Conservation (phyloP, 2,113 vertebrate genomes). For the Isichthys henryi region DNA sequence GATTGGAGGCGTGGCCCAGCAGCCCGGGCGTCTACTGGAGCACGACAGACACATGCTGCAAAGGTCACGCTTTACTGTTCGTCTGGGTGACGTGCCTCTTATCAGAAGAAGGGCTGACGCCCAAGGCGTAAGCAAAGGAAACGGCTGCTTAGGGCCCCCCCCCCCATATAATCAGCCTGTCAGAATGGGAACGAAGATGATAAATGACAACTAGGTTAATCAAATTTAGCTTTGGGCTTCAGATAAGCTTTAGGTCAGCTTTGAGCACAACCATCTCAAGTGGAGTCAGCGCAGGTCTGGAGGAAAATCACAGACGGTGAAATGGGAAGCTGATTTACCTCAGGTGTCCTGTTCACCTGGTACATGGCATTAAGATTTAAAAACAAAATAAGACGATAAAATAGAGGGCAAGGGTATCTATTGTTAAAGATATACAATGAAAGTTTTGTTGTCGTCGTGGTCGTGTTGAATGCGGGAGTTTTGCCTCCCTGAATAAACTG, state of each 20-base stretch:
- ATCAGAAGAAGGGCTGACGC: not conserved
- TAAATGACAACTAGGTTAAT: not conserved
- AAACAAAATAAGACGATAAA: not conserved
- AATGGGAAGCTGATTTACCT: not conserved
- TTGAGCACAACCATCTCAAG: not conserved
- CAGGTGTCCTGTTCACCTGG: not conserved
- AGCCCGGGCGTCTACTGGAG: not conserved
- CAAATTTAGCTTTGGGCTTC: not conserved
- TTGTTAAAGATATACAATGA: not conserved
- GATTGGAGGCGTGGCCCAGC: not conserved
- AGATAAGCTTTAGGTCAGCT: not conserved
- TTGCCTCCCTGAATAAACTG: not conserved
- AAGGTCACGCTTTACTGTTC: not conserved
- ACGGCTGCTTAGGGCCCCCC: not conserved
- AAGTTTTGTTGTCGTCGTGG: not conserved
- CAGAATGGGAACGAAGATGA: not conserved
- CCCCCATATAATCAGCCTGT: not conserved
- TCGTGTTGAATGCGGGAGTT: not conserved
- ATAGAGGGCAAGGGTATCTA: not conserved
- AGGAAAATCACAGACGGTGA: not conserved
- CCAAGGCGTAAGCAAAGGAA: not conserved
- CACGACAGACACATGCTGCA: not conserved
- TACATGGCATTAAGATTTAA: not conserved
- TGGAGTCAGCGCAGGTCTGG: not conserved
- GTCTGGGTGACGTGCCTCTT: not conserved